Evolutionary conservation across 2,113 vertebrate species (phyloP).

Genomic region (Limanda limanda): DNA sequence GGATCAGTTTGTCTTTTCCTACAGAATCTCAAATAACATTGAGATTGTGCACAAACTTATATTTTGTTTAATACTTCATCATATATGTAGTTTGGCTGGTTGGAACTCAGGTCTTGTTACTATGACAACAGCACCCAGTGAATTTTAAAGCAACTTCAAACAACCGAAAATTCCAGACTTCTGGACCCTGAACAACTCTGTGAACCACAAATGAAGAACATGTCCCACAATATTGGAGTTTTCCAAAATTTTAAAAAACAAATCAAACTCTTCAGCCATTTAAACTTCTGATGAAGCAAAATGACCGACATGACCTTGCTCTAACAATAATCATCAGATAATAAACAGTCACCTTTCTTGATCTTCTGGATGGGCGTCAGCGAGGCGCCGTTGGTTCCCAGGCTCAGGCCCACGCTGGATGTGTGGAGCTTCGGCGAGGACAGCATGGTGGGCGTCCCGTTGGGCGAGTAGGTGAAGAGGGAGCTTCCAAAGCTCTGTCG

Average conservation of each 20-base stretch:
- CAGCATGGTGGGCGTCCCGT: conserved; percentile 90
- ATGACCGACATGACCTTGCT: background rate
- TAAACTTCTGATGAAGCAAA: background rate
- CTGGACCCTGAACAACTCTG: too few relatives aligned
- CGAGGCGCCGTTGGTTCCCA: conserved; percentile 89
- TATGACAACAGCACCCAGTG: too few relatives aligned
- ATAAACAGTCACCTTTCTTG: conserved; percentile 89
- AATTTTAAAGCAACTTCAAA: too few relatives aligned
- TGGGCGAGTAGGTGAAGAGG: conserved; percentile 93
- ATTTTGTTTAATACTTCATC: background rate
- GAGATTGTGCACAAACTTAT: background rate
- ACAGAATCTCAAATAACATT: background rate
- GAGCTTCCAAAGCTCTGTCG: conserved; percentile 93
- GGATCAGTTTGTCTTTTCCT: background rate
- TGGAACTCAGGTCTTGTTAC: too few relatives aligned
- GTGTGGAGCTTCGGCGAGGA: conserved; percentile 91
- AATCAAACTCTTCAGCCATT: background rate
- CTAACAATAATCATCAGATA: background rate
- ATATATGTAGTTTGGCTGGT: too few relatives aligned
- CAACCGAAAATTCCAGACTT: too few relatives aligned
- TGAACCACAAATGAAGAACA: too few relatives aligned
- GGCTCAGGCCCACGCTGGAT: conserved; percentile 79
- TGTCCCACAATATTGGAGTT: background rate
- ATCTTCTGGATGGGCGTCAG: conserved; percentile 87
- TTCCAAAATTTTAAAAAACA: background rate